A percentile compares a stretch with the other conserved stretches of the same genome.
These are phyloP conservation scores for Sebastes kiyomatsui DNA, from an alignment of 2,797 vertebrate genomes.

Conservation along the genomic window DNA sequence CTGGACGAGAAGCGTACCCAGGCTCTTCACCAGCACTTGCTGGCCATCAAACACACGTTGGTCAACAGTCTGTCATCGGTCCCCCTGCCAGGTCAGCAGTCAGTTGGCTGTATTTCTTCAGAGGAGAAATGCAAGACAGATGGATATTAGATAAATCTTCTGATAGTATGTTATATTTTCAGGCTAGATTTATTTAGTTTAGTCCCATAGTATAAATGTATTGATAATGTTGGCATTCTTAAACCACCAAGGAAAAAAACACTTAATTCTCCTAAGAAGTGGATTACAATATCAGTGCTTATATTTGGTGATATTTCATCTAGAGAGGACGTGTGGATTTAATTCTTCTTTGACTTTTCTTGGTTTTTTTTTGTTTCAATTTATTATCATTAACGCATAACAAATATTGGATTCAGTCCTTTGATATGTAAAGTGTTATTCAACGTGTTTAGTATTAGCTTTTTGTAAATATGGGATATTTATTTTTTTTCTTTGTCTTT, in stretches of 20 bases:
- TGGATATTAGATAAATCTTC: neutral
- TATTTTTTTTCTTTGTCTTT: neutral
- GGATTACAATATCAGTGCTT: neutral
- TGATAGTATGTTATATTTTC: neutral
- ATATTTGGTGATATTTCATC: neutral
- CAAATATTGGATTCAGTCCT: neutral
- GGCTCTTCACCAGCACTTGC: conserved; percentile 92
- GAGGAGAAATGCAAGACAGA: neutral
- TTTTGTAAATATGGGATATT: neutral
- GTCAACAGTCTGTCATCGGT: conserved; percentile 92
- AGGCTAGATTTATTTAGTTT: neutral
- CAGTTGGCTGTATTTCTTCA: neutral
- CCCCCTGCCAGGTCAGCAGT: conserved; percentile 88
- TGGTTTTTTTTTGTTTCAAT: too few relatives aligned
- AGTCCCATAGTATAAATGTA: neutral
- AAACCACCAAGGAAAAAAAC: neutral
- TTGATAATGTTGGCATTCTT: neutral
- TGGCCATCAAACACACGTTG: conserved; percentile 92
- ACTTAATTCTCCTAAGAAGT: neutral
- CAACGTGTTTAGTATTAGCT: neutral
- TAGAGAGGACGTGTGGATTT: neutral
- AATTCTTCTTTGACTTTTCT: neutral
- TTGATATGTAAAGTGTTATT: neutral
- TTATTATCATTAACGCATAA: too few relatives aligned
- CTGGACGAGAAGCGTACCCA: conserved; percentile 93